Conservation (phyloP, 2,113 vertebrate genomes). For the Laticauda colubrina region DNA sequence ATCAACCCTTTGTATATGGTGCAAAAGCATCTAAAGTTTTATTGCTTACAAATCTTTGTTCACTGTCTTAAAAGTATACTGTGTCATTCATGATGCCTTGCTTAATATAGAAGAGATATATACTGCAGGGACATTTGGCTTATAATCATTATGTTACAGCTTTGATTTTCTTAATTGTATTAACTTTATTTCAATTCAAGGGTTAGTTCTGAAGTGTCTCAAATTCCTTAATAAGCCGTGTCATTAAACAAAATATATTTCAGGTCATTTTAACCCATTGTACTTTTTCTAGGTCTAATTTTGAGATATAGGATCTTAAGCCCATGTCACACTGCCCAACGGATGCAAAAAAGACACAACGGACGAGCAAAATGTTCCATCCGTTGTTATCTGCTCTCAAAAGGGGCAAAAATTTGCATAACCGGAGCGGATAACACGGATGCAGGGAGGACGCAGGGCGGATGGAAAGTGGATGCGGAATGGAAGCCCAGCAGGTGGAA, state of each 20-base stretch:
- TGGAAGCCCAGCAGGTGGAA: too few species aligned
- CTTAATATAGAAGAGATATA: conserved; percentile 41
- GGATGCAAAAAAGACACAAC: too few species aligned
- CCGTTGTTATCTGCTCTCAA: too few species aligned
- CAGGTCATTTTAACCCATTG: conserved; percentile 57
- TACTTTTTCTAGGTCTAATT: conserved; percentile 51
- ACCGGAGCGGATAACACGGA: too few species aligned
- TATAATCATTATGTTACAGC: conserved; percentile 47
- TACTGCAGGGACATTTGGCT: conserved; percentile 41
- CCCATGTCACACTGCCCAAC: too few species aligned
- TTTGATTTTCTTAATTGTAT: conserved; percentile 54
- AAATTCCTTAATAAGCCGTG: conserved; percentile 58
- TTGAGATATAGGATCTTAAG: conserved; percentile 48
- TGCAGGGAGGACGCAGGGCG: too few species aligned
- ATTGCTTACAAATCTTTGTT: not conserved
- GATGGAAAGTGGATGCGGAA: too few species aligned
- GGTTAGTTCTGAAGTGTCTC: conserved; percentile 56
- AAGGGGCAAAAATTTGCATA: too few species aligned
- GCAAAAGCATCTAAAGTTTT: not conserved
- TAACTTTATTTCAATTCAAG: conserved; percentile 59
- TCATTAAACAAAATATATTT: conserved; percentile 48
- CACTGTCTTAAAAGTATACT: conserved; percentile 1
- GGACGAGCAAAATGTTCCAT: too few species aligned
- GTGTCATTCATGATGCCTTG: conserved; percentile 2
- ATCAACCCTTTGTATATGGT: not conserved